These are phyloP conservation scores for Anguilla megastoma DNA, from an alignment of 2,797 vertebrate genomes.

Conservation along the genomic window DNA sequence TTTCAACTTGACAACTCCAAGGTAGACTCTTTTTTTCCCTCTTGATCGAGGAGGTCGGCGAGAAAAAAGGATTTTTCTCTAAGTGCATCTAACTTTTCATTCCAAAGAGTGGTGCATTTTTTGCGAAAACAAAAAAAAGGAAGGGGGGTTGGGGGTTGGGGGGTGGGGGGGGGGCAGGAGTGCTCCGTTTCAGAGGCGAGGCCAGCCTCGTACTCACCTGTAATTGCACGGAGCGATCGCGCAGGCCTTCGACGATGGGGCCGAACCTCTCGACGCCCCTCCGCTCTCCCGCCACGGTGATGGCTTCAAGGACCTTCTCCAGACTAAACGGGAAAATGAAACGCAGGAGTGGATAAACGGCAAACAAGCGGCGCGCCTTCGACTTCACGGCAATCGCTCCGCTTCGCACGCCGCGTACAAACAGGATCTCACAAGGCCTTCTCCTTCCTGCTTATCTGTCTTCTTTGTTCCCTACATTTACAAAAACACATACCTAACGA, in stretches of 20 bases:
- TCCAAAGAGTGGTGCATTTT: neutral
- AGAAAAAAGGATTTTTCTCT: neutral
- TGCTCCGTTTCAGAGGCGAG: neutral
- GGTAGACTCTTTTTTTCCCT: neutral
- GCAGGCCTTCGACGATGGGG: constrained; percentile 89
- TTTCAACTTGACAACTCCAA: neutral
- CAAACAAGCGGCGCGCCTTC: constrained; percentile 35
- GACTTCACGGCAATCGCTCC: constrained; percentile 11
- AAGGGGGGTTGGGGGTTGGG: neutral
- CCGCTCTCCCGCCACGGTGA: constrained; percentile 88
- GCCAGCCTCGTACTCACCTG: constrained; percentile 77
- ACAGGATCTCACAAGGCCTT: neutral
- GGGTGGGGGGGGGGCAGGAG: neutral
- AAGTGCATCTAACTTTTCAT: constrained; percentile 22
- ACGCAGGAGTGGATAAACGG: constrained; percentile 46
- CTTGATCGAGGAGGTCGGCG: too few species aligned
- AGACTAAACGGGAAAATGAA: constrained; percentile 72
- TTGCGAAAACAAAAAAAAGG: neutral
- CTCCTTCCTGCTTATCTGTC: constrained; percentile 19
- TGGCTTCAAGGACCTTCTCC: constrained; percentile 95
- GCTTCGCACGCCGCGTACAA: neutral
- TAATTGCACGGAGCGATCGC: constrained; percentile 85
- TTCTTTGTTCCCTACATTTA: neutral
- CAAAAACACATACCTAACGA: neutral
- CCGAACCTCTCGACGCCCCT: constrained; percentile 82